phyloP scores from a whole-genome alignment of 2,888 invertebrate species.

The Trypoxylon attenuatum region DNA sequence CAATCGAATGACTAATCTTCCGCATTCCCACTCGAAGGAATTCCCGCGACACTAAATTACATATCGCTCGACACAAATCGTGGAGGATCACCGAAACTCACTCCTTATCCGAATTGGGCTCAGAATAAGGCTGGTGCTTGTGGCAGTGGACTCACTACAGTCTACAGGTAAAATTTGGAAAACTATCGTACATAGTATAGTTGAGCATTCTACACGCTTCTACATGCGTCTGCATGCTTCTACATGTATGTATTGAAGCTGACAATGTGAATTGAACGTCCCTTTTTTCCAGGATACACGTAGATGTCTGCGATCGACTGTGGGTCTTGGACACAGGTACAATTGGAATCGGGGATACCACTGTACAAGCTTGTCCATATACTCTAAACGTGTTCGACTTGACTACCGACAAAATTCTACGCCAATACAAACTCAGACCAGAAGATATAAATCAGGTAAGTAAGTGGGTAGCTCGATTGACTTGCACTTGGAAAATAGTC shows the following conservation, averaged over 20 bases:
- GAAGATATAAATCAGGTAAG: conserved; percentile 82
- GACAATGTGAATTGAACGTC: neutral
- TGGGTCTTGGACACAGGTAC: conserved; percentile 92
- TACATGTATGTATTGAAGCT: too few species aligned
- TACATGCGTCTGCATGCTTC: too few species aligned
- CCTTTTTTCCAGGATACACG: conserved; percentile 79
- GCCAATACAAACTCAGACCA: conserved; percentile 81
- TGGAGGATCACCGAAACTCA: conserved; percentile 84
- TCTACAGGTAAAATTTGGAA: conserved; percentile 76
- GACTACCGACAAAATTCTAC: conserved; percentile 82
- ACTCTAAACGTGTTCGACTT: conserved; percentile 86
- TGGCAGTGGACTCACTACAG: conserved; percentile 84
- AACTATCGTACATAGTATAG: too few species aligned
- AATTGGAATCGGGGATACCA: conserved; percentile 85
- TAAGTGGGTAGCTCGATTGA: too few species aligned
- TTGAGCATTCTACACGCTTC: too few species aligned
- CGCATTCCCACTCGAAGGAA: conserved; percentile 76
- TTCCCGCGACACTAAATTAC: conserved; percentile 88
- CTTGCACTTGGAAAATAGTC: too few species aligned
- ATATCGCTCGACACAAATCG: conserved; percentile 81
- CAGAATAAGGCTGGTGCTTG: conserved; percentile 87
- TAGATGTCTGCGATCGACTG: conserved; percentile 85
- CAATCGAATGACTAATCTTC: neutral
- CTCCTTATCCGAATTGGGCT: conserved; percentile 86
- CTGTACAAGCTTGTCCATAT: conserved; percentile 87